Conservation (phyloP, 2,797 vertebrate genomes). For the Acrossocheilus wenchowensis region DNA sequence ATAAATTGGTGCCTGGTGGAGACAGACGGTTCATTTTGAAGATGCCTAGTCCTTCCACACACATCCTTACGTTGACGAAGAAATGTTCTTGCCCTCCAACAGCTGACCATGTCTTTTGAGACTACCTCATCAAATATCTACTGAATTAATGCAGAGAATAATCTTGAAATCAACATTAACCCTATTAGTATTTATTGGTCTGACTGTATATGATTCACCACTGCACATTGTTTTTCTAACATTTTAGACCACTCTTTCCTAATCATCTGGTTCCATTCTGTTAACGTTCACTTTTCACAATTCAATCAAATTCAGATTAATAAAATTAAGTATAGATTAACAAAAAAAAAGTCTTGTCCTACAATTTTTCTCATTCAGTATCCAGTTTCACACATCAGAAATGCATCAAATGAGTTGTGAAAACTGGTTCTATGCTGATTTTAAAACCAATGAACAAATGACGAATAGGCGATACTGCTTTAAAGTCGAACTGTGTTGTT, state of each 20-base stretch:
- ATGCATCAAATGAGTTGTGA: not conserved
- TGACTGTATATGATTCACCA: not conserved
- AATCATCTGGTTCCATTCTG: not conserved
- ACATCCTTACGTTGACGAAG: not conserved
- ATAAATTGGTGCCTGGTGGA: slow-evolving; percentile 76
- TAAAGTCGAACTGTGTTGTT: not conserved
- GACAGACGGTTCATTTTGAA: slow-evolving; percentile 66
- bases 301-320: not conserved
- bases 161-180: not conserved
- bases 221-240: not conserved
- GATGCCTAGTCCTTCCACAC: not conserved
- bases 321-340: not conserved
- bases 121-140: not conserved
- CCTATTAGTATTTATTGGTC: not conserved
- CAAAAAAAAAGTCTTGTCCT: not conserved
- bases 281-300: not conserved
- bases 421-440: not conserved
- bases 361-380: not conserved
- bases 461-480: not conserved
- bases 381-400: not conserved
- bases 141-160: slow-evolving; percentile 1
- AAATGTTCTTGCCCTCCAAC: not conserved
- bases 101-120: not conserved
- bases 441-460: not conserved
- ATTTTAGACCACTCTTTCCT: not conserved